Base-by-base conservation (phyloP, 2,113 vertebrate species). In the Leucoraja erinaceus region DNA sequence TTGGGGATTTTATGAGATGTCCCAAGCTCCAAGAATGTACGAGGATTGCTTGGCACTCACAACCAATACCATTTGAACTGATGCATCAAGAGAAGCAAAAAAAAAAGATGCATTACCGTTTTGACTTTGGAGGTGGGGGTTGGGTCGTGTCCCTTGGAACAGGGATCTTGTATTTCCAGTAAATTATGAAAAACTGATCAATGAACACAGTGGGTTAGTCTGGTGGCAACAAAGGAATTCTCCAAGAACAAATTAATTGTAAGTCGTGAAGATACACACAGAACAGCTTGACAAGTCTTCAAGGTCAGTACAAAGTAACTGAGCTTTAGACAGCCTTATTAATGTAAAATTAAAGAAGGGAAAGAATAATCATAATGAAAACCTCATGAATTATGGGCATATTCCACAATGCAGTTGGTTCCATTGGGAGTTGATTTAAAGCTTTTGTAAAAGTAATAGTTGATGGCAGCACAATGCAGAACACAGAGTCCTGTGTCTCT, bases 141-240 rank as follows among this genome's bases (percentile, higher is more conserved):
- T 72, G 70, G 18, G 70, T 72, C 5, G 70, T 72, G 25, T 81
- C 6, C 78, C 33, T 78, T 11, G 7, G 78, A 84, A n/a, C 54
- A 28, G 3, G 81, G 25, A 59, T n/a, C 11, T 61, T 86, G 12
- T 86, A 61, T 86, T 61, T 61, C 56, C 83, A 86, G 54, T 59
- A 63, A 31, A 31, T 86, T 63, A 86, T 86, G 83, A 56, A 86
- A 81, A 31, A 86, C 83, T n/a, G 54, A 83, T 83, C 54, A 59
- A 83, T 59, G 79, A 56, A 59, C 9, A 84, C 59, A 61, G 56
- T n/a, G 81, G 22, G 25, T 61, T 54, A 61, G 56, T n/a, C 28
- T 28, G 28, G 54, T 22, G 10, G 28, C 56, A 59, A 86, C 22
- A 59, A 61, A 61, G 10, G 25, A 11, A 22, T 59, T 14, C 25